phyloP scores from a whole-genome alignment of 2,113 vertebrate species.

The Okapia johnstoni region DNA sequence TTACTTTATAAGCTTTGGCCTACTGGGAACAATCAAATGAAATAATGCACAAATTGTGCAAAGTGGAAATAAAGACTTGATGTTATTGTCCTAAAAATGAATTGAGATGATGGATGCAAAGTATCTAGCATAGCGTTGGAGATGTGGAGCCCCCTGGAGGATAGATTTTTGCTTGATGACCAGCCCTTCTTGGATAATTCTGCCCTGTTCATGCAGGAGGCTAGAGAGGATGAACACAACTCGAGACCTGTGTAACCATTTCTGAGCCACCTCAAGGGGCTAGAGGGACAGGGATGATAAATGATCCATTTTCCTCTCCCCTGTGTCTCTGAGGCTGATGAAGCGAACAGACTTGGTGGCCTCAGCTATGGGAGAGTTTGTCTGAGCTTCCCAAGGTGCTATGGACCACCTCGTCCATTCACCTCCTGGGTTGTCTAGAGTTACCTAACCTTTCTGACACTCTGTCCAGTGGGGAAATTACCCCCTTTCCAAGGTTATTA shows the following conservation, averaged over 20 bases:
- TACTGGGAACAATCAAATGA: background rate
- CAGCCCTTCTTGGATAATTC: background rate
- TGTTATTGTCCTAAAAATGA: background rate
- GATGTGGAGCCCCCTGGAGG: background rate
- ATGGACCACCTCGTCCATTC: background rate
- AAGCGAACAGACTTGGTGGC: background rate
- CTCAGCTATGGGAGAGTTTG: background rate
- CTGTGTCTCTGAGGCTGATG: background rate
- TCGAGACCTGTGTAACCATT: background rate
- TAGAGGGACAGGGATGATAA: background rate
- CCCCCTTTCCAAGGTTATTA: background rate
- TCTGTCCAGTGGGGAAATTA: background rate
- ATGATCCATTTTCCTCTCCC: background rate
- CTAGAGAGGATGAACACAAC: background rate
- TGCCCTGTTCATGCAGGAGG: accelerated
- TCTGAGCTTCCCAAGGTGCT: background rate
- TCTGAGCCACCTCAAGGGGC: background rate
- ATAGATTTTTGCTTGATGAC: background rate
- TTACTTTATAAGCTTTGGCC: background rate
- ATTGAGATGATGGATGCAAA: background rate
- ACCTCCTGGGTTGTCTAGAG: background rate
- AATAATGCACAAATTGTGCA: background rate
- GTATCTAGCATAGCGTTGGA: background rate
- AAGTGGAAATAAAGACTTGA: background rate
- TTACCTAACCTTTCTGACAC: background rate